Base-by-base conservation (phyloP, 2,113 vertebrate genomes). In the Platysteira castanea region DNA sequence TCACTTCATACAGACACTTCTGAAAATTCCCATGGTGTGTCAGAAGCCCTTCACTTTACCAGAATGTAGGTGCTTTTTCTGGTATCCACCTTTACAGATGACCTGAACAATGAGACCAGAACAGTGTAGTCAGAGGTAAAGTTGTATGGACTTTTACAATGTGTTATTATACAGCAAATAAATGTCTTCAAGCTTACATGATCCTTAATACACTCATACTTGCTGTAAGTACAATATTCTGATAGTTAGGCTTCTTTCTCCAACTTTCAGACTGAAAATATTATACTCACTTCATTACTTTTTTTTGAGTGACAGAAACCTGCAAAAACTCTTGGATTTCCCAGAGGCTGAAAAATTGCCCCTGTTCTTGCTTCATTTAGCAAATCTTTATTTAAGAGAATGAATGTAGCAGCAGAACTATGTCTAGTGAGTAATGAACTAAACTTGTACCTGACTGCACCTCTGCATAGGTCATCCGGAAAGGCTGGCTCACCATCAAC, bases 401-500 rank as follows among this genome's bases (percentile, higher is more conserved):
- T 81, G 52, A 96, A 75, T 68, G 21, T 46, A 88, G 49, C 52
- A 84, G 42, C 31, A 53, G 31, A 78, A 35, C 50, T 50, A 20
- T 49, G 41, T 78, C n/a, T 42, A 92, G 19, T 75, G 65, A 46
- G 15, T 69, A 68, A 57, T 49, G 49, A 60, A 82, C 90, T 97
- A 39, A 98, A 91, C 20, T 15, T 93, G 37, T 92, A 41, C 93
- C 57, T 81, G 96, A 81, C 83, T 97, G 70, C 97, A 96, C 81
- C 97, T 90, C 94, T 93, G 95, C 74, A 31, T 76, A 99, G 99
- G 98, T 99, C 60, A 98, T 99, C 93, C 98, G 98, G 39, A 99
- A 99, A 87, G 99, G 99, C 73, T 99, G 99, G 99, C 96, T 99
- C 87, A 99, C 99, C 92, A 98, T 99, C 97, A 99, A 98, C 96